Evolutionary conservation across 1,140 invertebrate genomes (phyloP), one percentile per base, ranked within the genome.

Genomic region (Potamilus streckersoni): DNA sequence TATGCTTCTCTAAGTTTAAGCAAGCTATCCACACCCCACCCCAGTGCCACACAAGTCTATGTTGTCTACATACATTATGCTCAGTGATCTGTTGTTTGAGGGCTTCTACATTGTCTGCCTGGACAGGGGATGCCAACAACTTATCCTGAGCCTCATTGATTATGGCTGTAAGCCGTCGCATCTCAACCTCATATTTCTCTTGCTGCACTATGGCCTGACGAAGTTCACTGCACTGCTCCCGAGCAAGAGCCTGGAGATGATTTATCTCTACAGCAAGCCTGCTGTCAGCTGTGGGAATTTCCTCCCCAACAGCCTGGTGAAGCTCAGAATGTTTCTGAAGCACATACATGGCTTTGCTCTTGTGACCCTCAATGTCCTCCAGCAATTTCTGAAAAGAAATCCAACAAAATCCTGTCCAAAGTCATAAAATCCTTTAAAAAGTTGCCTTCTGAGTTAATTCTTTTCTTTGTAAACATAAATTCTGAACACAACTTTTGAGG

Each of bases 111-210:
- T 88, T 94, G 91, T 91, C 95, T 94, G 80, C 94, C 94, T 62
- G 96, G 94, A 89, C 94, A 94, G 87, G 95, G 91, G 68, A 95
- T 93, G 70, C 85, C 27, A 84, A 72, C 69, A 98, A 92, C 90
- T 98, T 97, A 85, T 97, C 96, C 75, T 97, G 93, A n/a, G 96
- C 95, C 82, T 98, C 93, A 57, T 92, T 92, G 72, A 98, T 95
- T 90, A 97, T 97, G 16, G 70, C 71, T 27, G 83, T 82, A 62
- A 89, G 73, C 15, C 80, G 74, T n/a, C 69, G 65, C 38, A 88
- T 74, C 63, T 88, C 86, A 8, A 71, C 57, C 69, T 89, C 83
- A 73, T 87, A 86, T 58, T 81, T 67, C 59, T 87, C 83, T 75
- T 88, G 83, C 95, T 95, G 90, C 95, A 96, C 83, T 94, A 96